phyloP scores from a whole-genome alignment of 2,797 vertebrate species.

The Trematocara caparti region DNA sequence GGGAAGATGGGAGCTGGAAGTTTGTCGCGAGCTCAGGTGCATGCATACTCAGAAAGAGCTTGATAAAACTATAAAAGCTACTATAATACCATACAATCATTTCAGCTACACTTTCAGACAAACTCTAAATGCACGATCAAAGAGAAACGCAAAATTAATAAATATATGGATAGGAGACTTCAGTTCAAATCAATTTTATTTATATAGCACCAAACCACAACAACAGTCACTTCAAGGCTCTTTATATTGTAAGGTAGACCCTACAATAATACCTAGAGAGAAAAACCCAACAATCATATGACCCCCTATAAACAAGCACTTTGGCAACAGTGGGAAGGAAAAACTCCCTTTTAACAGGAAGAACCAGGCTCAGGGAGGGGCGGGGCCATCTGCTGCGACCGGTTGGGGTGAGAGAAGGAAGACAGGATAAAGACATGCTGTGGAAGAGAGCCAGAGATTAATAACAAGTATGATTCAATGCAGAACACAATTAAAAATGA shows the following conservation, averaged over 20 bases:
- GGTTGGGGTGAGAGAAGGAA: neutral
- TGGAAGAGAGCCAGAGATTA: neutral
- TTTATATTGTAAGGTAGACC: neutral
- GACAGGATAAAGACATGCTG: neutral
- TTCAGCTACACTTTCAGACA: neutral
- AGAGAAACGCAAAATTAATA: fast-evolving
- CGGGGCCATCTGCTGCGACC: neutral
- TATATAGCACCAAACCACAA: neutral
- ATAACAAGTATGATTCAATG: neutral
- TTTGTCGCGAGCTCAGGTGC: slow-evolving; percentile 36
- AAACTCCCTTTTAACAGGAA: neutral
- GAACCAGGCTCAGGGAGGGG: neutral
- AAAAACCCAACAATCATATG: neutral
- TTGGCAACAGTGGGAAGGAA: neutral
- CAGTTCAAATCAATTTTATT: neutral
- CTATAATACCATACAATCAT: neutral
- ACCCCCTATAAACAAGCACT: neutral
- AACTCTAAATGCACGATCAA: neutral
- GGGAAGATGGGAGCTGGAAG: slow-evolving; percentile 13
- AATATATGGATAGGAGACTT: fast-evolving
- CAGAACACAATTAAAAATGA: neutral
- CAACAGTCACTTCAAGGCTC: neutral
- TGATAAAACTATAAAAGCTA: neutral
- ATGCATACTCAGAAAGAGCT: neutral
- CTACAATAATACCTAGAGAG: neutral